Conservation (phyloP, 2,888 invertebrate genomes). For the Perithous albicinctus region DNA sequence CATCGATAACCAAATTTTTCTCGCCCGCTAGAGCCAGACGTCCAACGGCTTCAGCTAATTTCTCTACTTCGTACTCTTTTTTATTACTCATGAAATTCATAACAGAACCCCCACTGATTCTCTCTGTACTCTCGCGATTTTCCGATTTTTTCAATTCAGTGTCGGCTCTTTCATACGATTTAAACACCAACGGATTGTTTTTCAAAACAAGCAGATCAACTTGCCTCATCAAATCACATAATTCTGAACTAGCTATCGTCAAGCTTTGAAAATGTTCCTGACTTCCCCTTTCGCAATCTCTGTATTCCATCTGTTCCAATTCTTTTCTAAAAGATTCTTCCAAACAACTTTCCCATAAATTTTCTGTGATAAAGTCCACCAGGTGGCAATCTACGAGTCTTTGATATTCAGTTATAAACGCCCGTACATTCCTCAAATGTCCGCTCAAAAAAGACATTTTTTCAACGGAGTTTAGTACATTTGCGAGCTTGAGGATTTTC, state of each 20-base stretch:
- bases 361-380: constrained; percentile 90
- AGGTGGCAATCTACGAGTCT: constrained; percentile 91
- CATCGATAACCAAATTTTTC: constrained; percentile 87
- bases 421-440: constrained; percentile 84
- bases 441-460: constrained; percentile 74
- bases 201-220: constrained; percentile 76
- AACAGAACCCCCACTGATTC: constrained; percentile 73
- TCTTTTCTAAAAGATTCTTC: constrained; percentile 86
- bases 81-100: constrained; percentile 91
- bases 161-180: constrained; percentile 76
- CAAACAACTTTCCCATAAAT: constrained; percentile 88
- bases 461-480: too few relatives aligned
- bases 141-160: constrained; percentile 83
- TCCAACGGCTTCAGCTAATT: constrained; percentile 74
- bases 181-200: constrained; percentile 69
- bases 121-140: constrained; percentile 53
- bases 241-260: constrained; percentile 34
- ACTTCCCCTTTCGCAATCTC: neutral
- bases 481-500: too few relatives aligned
- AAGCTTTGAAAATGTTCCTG: constrained; percentile 18
- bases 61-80: constrained; percentile 90
- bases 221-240: constrained; percentile 71
- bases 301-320: constrained; percentile 80
- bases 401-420: constrained; percentile 87
- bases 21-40: constrained; percentile 68